Evolutionary conservation across 2,888 invertebrate species (phyloP).

Genomic region (Cetonia aurata): DNA sequence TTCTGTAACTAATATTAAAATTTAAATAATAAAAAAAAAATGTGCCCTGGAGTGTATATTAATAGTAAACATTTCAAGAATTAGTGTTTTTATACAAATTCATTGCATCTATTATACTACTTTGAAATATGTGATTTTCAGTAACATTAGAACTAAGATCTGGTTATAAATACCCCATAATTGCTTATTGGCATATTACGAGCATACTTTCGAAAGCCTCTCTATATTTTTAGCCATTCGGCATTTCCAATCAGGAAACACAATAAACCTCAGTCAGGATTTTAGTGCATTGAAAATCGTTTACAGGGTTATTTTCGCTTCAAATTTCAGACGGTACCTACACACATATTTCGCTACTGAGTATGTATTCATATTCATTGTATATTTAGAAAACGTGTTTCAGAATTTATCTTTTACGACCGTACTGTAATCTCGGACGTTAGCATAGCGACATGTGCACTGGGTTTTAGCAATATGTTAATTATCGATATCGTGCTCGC

Average conservation of each 20-base stretch:
- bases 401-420: conserved; percentile 6
- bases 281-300: conserved; percentile 4
- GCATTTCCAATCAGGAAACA: conserved; percentile 9
- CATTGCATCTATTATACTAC: too few species aligned
- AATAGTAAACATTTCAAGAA: too few species aligned
- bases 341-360: too few species aligned
- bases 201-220: neutral
- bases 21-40: too few species aligned
- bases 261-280: neutral
- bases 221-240: neutral
- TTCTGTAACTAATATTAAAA: too few species aligned
- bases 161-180: too few species aligned
- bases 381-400: neutral
- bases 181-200: too few species aligned
- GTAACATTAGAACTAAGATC: too few species aligned
- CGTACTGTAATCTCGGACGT: neutral
- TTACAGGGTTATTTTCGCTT: conserved; percentile 14
- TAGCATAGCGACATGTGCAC: conserved; percentile 10
- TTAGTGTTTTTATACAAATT: too few species aligned
- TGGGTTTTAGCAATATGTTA: conserved; percentile 16
- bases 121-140: too few species aligned
- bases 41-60: too few species aligned
- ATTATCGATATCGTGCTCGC: neutral
- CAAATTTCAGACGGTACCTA: neutral
- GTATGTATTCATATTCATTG: too few species aligned